Percentiles rank a stretch among this genome's conserved stretches.
Conservation (phyloP, 2,888 invertebrate species). For the Patella ulyssiponensis region DNA sequence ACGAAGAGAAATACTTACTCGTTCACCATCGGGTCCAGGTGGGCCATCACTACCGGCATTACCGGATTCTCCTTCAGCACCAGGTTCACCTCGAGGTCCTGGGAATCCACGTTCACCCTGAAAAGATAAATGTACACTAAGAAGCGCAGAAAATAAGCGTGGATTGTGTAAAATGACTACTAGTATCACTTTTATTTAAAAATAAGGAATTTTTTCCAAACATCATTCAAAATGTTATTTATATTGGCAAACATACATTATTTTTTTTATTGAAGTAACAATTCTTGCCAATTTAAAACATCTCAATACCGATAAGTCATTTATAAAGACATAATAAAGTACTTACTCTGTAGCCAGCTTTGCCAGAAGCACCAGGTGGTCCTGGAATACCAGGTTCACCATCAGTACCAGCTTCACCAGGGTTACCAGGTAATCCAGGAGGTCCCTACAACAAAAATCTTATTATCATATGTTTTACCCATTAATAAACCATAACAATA, state of each 20-base stretch:
- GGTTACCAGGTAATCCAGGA: conserved; percentile 74
- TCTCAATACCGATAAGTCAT: no score
- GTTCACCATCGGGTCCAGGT: conserved; percentile 51
- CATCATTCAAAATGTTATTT: neutral
- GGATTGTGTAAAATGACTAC: neutral
- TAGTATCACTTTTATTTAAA: neutral
- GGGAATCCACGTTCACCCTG: conserved; percentile 63
- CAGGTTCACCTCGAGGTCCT: conserved; percentile 56
- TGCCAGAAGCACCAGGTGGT: conserved; percentile 51
- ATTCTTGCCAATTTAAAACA: neutral
- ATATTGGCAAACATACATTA: neutral
- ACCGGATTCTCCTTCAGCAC: conserved; percentile 54
- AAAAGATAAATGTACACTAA: neutral
- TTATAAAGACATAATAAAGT: neutral
- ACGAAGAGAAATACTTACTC: conserved; percentile 41
- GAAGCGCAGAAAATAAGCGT: neutral
- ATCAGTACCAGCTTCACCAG: conserved; percentile 69
- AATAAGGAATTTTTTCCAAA: neutral
- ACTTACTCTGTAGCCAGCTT: conserved; percentile 50
- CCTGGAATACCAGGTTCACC: conserved; percentile 66
- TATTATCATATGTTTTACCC: neutral
- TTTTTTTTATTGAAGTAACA: neutral
- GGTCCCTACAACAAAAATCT: conserved; percentile 57
- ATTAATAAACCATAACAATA: neutral
- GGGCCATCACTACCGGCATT: conserved; percentile 50